phyloP scores from a whole-genome alignment of 2,113 vertebrate species.

The Gopherus evgoodei region DNA sequence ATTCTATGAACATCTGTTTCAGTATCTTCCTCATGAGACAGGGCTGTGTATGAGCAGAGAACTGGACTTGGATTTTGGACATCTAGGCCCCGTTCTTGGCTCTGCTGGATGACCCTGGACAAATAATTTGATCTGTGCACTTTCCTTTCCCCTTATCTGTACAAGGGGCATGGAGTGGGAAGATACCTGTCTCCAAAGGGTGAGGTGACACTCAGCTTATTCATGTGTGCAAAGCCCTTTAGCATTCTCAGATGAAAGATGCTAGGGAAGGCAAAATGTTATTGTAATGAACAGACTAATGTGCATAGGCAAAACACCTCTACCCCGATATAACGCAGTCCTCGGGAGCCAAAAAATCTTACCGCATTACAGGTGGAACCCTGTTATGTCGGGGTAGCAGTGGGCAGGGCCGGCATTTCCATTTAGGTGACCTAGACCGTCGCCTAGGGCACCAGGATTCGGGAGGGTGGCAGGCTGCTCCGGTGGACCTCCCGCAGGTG shows the following conservation, averaged over 20 bases:
- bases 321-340: too few species aligned
- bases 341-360: too few species aligned
- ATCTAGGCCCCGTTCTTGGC: not conserved
- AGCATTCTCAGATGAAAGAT: not conserved
- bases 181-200: not conserved
- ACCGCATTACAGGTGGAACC: too few species aligned
- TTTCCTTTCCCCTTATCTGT: not conserved
- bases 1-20: accelerated
- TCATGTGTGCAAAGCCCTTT: not conserved
- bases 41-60: not conserved
- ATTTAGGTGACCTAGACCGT: too few species aligned
- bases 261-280: too few species aligned
- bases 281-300: not conserved
- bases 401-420: too few species aligned
- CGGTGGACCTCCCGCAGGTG: too few species aligned
- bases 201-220: not conserved
- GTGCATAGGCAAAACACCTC: too few species aligned
- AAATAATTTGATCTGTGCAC: not conserved
- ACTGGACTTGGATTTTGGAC: not conserved
- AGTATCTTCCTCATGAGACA: not conserved
- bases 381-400: too few species aligned
- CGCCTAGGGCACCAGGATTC: too few species aligned
- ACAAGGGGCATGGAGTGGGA: not conserved
- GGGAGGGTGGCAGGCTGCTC: too few species aligned
- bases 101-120: not conserved